A percentile compares a stretch with the other conserved stretches of the same genome.
phyloP scores from a whole-genome alignment of 2,888 invertebrate genomes.

The Mythimna albipuncta region DNA sequence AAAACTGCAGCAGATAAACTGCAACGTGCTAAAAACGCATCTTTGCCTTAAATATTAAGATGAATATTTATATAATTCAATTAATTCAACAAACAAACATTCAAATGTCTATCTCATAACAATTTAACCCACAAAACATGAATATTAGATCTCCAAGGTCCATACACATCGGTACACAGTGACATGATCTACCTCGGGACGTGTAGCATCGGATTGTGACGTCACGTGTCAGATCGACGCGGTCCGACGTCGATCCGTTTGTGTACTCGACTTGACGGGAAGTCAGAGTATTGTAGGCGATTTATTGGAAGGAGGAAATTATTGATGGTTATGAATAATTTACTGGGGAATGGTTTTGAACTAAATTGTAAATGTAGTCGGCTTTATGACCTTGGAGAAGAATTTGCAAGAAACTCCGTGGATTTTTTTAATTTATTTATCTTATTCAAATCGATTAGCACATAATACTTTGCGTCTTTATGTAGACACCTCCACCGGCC shows the following conservation, averaged over 20 bases:
- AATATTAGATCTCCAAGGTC: neutral
- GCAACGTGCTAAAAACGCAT: no score
- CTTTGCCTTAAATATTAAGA: no score
- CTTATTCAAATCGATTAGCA: no score
- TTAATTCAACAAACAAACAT: no score
- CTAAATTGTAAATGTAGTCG: no score
- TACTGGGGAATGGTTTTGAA: neutral
- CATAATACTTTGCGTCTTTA: no score
- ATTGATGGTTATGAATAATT: neutral
- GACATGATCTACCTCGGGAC: slow-evolving; percentile 27
- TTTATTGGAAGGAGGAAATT: neutral
- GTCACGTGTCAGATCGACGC: slow-evolving; percentile 37
- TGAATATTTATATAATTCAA: no score
- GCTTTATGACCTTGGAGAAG: no score
- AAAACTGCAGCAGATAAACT: no score
- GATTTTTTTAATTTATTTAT: no score
- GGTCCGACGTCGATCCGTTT: slow-evolving; percentile 19
- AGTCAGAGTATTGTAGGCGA: slow-evolving; percentile 10
- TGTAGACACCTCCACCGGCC: no score
- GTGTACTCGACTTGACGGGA: slow-evolving; percentile 2
- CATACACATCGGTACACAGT: neutral
- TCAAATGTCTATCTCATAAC: neutral
- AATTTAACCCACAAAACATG: neutral
- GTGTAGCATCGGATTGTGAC: slow-evolving; percentile 44
- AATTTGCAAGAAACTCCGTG: no score